Conservation (phyloP, 2,888 invertebrate genomes). For the Bellardia pandia region DNA sequence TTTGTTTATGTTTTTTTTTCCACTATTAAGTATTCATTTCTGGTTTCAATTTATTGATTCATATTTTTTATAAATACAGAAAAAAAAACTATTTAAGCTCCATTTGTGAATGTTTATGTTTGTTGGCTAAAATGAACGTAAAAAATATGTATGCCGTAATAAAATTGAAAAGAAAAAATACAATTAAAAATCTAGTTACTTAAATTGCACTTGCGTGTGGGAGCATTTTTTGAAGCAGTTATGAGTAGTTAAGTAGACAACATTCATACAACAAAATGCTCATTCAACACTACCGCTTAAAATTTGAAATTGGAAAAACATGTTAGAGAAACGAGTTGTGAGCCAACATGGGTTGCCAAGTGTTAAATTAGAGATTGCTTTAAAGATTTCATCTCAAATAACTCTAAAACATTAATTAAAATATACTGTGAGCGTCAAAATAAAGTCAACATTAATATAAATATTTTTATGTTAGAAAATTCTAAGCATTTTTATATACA, state of each 20-base stretch:
- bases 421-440: too few species aligned
- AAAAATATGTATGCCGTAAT: slow-evolving; percentile 36
- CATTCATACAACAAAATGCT: slow-evolving; percentile 62
- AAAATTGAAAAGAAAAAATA: slow-evolving; percentile 34
- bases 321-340: slow-evolving; percentile 12
- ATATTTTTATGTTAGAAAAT: too few species aligned
- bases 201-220: slow-evolving; percentile 73
- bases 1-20: slow-evolving; percentile 20
- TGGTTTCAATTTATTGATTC: slow-evolving; percentile 57
- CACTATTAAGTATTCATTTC: slow-evolving; percentile 41
- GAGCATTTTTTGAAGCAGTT: slow-evolving; percentile 55
- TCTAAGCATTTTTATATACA: too few species aligned
- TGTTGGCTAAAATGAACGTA: slow-evolving; percentile 18
- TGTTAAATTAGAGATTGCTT: background rate
- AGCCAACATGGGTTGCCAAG: background rate
- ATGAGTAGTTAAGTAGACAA: slow-evolving; percentile 58
- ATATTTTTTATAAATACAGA: background rate
- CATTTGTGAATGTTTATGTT: slow-evolving; percentile 51
- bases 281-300: slow-evolving; percentile 42
- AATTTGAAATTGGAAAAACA: background rate
- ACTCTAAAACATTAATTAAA: too few species aligned
- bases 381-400: too few species aligned
- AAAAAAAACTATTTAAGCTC: slow-evolving; percentile 36
- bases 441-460: too few species aligned
- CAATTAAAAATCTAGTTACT: slow-evolving; percentile 42